Evolutionary conservation across 2,797 vertebrate species (phyloP).

Genomic region (Phataginus tricuspis): DNA sequence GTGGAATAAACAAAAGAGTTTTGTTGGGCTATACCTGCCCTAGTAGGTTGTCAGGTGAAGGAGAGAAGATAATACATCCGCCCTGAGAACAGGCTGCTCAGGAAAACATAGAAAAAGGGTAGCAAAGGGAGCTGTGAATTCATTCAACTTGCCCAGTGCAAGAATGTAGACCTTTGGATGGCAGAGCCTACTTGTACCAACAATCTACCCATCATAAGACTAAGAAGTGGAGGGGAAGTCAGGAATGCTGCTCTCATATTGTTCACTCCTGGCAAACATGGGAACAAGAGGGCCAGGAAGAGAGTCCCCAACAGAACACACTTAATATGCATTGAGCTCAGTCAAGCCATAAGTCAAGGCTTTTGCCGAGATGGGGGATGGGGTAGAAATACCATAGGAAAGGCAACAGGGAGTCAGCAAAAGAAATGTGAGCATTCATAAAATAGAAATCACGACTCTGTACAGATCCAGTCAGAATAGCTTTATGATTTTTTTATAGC

Average conservation of each 20-base stretch:
- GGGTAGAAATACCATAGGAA: slow-evolving; percentile 48
- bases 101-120: neutral
- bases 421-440: slow-evolving; percentile 64
- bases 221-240: neutral
- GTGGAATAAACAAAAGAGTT: neutral
- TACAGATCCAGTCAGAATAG: slow-evolving; percentile 64
- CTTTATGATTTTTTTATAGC: slow-evolving; percentile 74
- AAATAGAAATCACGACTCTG: slow-evolving; percentile 73
- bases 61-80: neutral
- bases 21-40: neutral
- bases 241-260: neutral
- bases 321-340: slow-evolving; percentile 26
- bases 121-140: neutral
- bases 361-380: slow-evolving; percentile 61
- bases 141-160: neutral
- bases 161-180: neutral
- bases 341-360: slow-evolving; percentile 27
- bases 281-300: neutral
- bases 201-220: neutral
- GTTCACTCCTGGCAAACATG: neutral
- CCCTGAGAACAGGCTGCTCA: neutral
- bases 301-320: neutral
- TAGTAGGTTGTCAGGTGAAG: neutral
- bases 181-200: neutral
- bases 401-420: slow-evolving; percentile 65